Evolutionary conservation across 2,113 vertebrate species (phyloP), one percentile per base, ranked within the genome.

Genomic region (Stictonetta naevosa): DNA sequence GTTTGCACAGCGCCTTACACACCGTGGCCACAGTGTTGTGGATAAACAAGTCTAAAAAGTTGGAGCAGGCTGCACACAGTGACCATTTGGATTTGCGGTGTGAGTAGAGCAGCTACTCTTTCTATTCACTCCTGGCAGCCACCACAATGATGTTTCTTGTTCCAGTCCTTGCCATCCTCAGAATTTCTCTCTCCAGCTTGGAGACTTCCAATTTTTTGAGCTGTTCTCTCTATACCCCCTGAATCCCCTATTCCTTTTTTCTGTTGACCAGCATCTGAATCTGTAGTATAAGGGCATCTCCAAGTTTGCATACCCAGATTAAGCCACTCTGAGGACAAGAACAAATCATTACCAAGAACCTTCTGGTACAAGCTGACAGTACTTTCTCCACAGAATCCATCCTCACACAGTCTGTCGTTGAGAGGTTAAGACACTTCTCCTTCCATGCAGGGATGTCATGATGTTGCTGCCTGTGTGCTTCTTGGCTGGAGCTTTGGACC

Each of bases 31-130:
- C 72, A 31, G 67, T 6, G 75, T 66, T 40, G 48, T 53, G 36
- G 66, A 88, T 83, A 93, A 93, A 83, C 64, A 95, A 83, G 76
- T 63, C 38, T 44, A 53, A 86, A 92, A 93, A 93, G 48, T 78
- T 66, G 74, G 76, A 76, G 63, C 18, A 82, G 59, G 50, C 42
- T 33, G 34, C 83, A 19, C 63, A 34, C 26, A 60, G 78, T 75
- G 29, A 64, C 26, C 28, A 23, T 22, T 22, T 55, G 81, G 56
- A 25, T 83, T 88, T 86, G 79, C 1, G 2, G n/a, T 36, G 0
- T 62, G 31, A 63, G 74, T 56, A 89, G 64, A 91, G 71, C 13
- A 72, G 18, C 21, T 64, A 40, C 68, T 58, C 50, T 92, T 88
- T 52, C 62, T 56, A 46, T 77, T 90, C 3, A 0, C 52, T 56